Conservation (phyloP, 1,140 invertebrate species). For the Chrysomallon squamiferum region DNA sequence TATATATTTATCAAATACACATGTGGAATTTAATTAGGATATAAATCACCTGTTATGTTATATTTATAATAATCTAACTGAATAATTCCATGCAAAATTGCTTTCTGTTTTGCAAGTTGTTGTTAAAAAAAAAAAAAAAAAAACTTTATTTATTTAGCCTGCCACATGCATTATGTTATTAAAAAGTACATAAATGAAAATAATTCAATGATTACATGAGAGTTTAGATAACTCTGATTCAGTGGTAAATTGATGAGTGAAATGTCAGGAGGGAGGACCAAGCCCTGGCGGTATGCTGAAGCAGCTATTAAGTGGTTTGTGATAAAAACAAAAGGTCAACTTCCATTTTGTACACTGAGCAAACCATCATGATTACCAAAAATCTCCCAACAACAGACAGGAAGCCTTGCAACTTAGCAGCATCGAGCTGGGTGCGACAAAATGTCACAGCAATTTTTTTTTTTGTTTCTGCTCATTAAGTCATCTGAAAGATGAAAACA, state of each 20-base stretch:
- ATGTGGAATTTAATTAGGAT: too few relatives aligned
- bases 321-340: constrained; percentile 17
- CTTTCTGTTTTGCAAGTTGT: too few relatives aligned
- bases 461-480: constrained; percentile 2
- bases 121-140: neutral
- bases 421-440: neutral
- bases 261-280: constrained; percentile 14
- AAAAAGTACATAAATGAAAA: too few relatives aligned
- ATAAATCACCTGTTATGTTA: too few relatives aligned
- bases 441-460: constrained; percentile 6
- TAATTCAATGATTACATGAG: too few relatives aligned
- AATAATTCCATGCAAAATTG: too few relatives aligned
- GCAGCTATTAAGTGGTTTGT: constrained; percentile 20
- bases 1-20: too few relatives aligned
- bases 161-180: too few relatives aligned
- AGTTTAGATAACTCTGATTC: too few relatives aligned
- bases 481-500: constrained; percentile 7
- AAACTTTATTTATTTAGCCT: too few relatives aligned
- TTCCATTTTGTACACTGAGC: constrained; percentile 9
- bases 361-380: constrained; percentile 17
- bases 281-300: constrained; percentile 1
- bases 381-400: neutral
- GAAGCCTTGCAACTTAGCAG: neutral
- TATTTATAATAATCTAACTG: too few relatives aligned
- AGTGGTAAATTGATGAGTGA: constrained; percentile 19